Percentiles rank a stretch among this genome's conserved stretches.
phyloP scores from a whole-genome alignment of 2,888 invertebrate genomes.

The Apotomis turbidana region DNA sequence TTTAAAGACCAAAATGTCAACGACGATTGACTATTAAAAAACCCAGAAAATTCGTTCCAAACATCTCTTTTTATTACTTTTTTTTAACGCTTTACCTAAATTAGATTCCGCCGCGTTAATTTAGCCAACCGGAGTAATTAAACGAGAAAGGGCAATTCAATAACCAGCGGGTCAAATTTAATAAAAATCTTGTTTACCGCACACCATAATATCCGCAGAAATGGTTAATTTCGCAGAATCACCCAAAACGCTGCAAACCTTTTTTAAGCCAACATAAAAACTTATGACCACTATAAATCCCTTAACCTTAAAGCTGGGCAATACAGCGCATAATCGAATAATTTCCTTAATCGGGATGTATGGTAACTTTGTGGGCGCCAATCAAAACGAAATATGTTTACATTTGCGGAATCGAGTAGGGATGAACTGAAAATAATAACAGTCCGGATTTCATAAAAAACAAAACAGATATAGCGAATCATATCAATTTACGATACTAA shows the following conservation, averaged over 20 bases:
- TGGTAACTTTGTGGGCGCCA: constrained; percentile 22
- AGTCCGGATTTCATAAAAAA: too few relatives aligned
- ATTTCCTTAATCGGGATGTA: neutral
- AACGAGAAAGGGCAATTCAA: constrained; percentile 36
- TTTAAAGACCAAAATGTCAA: neutral
- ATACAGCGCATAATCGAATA: constrained; percentile 22
- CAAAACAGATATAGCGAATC: too few relatives aligned
- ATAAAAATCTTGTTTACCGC: constrained; percentile 40
- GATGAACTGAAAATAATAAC: too few relatives aligned
- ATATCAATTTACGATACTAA: too few relatives aligned
- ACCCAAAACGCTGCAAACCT: constrained; percentile 26
- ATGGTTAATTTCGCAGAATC: constrained; percentile 40
- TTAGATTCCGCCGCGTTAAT: constrained; percentile 33
- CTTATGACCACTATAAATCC: neutral
- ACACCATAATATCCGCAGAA: constrained; percentile 32
- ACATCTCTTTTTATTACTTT: constrained; percentile 32
- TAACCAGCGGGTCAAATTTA: constrained; percentile 38
- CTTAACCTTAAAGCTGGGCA: neutral
- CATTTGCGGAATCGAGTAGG: constrained; percentile 26
- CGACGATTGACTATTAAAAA: constrained; percentile 13
- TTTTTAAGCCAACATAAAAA: constrained; percentile 22
- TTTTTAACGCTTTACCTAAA: constrained; percentile 33
- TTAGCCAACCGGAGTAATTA: constrained; percentile 35
- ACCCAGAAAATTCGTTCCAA: neutral
- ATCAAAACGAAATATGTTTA: constrained; percentile 34